phyloP scores from a whole-genome alignment of 2,888 invertebrate species.

The Pheosia gnoma region DNA sequence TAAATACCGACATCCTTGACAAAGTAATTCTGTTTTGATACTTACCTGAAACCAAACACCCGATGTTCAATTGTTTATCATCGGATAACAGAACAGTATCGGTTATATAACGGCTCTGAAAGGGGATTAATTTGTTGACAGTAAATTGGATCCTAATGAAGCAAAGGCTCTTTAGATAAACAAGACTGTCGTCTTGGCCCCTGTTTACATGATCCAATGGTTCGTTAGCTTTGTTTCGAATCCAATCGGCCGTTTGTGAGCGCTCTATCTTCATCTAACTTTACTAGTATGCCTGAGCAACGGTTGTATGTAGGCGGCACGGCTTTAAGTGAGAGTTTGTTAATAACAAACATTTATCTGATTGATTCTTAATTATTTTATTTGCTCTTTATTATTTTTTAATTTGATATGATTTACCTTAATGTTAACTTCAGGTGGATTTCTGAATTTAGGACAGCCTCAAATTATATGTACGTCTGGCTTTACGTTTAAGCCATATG shows the following conservation, averaged over 20 bases:
- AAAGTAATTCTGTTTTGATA: not conserved
- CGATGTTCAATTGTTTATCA: slow-evolving; percentile 2
- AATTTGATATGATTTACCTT: no score
- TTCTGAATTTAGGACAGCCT: no score
- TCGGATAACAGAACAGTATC: slow-evolving; percentile 1
- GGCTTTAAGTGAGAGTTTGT: no score
- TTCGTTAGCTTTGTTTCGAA: slow-evolving; percentile 84
- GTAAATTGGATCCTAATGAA: slow-evolving; percentile 84
- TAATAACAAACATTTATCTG: no score
- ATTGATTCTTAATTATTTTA: not conserved
- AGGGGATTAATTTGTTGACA: slow-evolving; percentile 82
- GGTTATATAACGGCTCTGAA: slow-evolving; percentile 49
- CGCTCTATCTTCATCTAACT: slow-evolving; percentile 11
- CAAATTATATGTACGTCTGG: no score
- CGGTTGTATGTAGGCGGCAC: not conserved
- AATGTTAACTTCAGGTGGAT: no score
- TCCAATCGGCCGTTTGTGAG: slow-evolving; percentile 64
- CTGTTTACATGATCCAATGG: slow-evolving; percentile 82
- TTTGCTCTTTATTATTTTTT: not conserved
- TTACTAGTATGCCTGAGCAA: not conserved
- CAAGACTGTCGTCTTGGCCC: slow-evolving; percentile 81
- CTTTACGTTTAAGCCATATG: no score
- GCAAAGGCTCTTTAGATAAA: slow-evolving; percentile 83
- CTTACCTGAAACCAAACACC: slow-evolving; percentile 4
- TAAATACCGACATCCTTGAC: not conserved